A percentile compares a stretch with the other conserved stretches of the same genome.
phyloP scores from a whole-genome alignment of 2,113 vertebrate genomes.

The Merops nubicus region DNA sequence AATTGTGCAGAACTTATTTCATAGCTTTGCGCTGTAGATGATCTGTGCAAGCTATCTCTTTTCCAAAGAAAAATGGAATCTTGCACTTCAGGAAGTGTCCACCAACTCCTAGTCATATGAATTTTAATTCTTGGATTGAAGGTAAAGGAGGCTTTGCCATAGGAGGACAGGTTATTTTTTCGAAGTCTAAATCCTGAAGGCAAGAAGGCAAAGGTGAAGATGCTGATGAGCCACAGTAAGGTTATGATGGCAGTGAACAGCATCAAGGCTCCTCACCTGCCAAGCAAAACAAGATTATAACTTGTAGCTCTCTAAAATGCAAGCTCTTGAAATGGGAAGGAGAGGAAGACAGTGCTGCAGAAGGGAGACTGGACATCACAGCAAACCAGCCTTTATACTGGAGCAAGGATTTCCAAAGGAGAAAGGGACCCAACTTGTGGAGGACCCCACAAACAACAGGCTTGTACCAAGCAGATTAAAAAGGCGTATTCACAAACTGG shows the following conservation, averaged over 20 bases:
- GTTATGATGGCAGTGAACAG: background rate
- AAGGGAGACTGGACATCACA: background rate
- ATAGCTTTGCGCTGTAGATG: background rate
- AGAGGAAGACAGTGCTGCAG: background rate
- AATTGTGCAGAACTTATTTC: constrained; percentile 53
- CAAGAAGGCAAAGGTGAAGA: constrained; percentile 20
- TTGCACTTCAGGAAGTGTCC: background rate
- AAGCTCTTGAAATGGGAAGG: background rate
- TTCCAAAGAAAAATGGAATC: background rate
- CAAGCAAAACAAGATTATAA: background rate
- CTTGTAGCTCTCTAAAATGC: background rate
- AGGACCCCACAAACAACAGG: background rate
- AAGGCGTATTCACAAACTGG: background rate
- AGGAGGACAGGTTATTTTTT: background rate
- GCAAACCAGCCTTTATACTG: background rate
- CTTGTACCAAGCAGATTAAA: background rate
- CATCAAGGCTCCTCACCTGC: background rate
- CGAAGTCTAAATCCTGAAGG: background rate
- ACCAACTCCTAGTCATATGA: background rate
- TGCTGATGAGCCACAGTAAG: background rate
- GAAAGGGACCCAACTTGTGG: background rate
- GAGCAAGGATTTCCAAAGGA: background rate
- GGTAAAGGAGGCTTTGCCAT: background rate
- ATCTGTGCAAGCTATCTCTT: background rate
- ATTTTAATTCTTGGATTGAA: background rate